Base-by-base conservation (phyloP, 2,888 invertebrate genomes). In the Hyposoter dolosus region DNA sequence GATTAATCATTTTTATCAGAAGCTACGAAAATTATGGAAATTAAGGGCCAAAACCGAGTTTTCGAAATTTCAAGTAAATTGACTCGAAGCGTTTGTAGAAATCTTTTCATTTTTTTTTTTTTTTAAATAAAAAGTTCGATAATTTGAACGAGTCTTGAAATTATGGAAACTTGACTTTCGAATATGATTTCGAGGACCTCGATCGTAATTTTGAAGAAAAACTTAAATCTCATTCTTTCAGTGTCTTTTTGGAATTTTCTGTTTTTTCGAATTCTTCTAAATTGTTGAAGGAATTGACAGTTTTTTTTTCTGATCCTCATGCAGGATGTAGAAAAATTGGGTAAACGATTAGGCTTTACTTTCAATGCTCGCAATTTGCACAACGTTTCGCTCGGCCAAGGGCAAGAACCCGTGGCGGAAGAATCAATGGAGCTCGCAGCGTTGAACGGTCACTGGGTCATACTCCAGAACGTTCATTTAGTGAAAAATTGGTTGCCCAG, bases 311-410 rank as follows among this genome's bases (percentile, higher is more conserved):
- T 15, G 10, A 56, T 43, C 9, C 32, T 12, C 19, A 66, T 60
- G 47, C 88, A 96, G 96, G 99, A 99, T 93, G 97, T 99, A 0
- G 99, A 99, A 94, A 96, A 96, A 88, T 94, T 98, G 35, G 99
- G 98, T 0, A 96, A 96, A 89, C 96, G 96, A 91, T 89, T 98
- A 77, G 98, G 98, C 17, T 98, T 97, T 92, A 96, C 97, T 0
- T 95, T 96, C 12, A 98, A 98, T 88, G 96, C 96, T 89, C 96
- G 96, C 87, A 99, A 98, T 93, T 98, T 99, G 93, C 98, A 99
- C 94, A 99, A 98, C 90, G 97, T 99, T 3, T 98, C 99, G 0
- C 94, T 99, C 50, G 99, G 99, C 0, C 99, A 99, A 94, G 99
- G 99, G 0, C 99, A 99, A 93, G 99, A 99, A 94, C 95, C 97